Conservation (phyloP, 2,888 invertebrate species). For the Rhagonycha fulva region DNA sequence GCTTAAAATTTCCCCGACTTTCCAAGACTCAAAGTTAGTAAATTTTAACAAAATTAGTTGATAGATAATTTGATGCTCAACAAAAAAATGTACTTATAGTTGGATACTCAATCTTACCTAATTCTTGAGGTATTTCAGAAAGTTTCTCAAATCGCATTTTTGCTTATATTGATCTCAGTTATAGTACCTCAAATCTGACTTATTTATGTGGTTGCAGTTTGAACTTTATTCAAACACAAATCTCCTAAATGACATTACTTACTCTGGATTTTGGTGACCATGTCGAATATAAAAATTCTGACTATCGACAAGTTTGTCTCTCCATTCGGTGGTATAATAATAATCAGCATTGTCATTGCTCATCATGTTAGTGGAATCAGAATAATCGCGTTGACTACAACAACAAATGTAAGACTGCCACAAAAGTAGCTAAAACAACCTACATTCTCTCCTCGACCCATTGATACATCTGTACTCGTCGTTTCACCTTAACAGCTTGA, state of each 20-base stretch:
- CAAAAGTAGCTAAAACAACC: conserved; percentile 34
- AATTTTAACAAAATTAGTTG: no score
- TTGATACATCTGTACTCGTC: conserved; percentile 91
- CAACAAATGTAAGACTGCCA: neutral
- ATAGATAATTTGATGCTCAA: no score
- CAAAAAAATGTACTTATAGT: no score
- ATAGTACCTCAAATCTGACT: no score
- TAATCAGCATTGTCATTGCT: conserved; percentile 68
- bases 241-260: conserved; percentile 51
- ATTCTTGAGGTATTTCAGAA: no score
- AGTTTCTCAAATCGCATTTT: no score
- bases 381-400: conserved; percentile 48
- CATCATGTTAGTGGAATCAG: conserved; percentile 56
- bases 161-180: no score
- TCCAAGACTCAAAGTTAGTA: no score
- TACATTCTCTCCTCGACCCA: conserved; percentile 83
- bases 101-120: no score
- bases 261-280: conserved; percentile 82
- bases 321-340: conserved; percentile 86
- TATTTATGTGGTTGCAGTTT: no score
- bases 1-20: no score
- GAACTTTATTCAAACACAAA: no score
- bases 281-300: conserved; percentile 74
- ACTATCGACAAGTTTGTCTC: conserved; percentile 80
- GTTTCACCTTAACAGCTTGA: conserved; percentile 79